Percentiles rank a stretch among this genome's conserved stretches.
These are phyloP conservation scores for Echinops telfairi DNA, from an alignment of 2,113 vertebrate species.

Conservation along the genomic window DNA sequence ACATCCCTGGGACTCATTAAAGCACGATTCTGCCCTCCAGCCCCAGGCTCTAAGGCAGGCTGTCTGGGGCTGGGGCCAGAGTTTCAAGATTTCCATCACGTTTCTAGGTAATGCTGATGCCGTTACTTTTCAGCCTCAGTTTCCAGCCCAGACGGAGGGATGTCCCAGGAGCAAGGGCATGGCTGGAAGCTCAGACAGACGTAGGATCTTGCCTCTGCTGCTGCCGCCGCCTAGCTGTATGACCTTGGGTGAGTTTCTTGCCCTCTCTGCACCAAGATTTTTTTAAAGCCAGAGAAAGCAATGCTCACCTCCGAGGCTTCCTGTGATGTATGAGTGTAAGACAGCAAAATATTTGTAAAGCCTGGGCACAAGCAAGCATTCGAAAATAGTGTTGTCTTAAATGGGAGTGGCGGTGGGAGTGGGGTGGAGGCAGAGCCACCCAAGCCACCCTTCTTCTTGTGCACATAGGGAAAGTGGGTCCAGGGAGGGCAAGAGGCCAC, in stretches of 20 bases:
- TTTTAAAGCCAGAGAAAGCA: conserved; percentile 12
- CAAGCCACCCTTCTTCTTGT: neutral
- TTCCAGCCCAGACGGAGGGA: neutral
- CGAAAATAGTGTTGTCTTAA: neutral
- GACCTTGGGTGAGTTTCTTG: neutral
- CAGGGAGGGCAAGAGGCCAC: neutral
- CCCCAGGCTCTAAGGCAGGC: neutral
- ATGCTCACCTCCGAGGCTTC: neutral
- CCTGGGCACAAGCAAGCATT: neutral
- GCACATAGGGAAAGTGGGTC: neutral
- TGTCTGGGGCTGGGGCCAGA: neutral
- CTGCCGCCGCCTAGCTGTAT: neutral
- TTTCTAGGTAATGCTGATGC: neutral
- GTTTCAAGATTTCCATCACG: neutral
- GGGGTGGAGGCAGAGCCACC: neutral
- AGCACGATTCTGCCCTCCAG: neutral
- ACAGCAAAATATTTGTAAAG: neutral
- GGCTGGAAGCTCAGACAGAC: neutral
- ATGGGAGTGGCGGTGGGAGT: neutral
- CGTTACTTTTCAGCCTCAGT: neutral
- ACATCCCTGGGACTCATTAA: neutral
- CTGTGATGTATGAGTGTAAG: neutral
- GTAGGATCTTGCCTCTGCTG: neutral
- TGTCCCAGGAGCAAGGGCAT: conserved; percentile 3
- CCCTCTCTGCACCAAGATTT: conserved; percentile 14